Percentiles rank a stretch among this genome's conserved stretches.
Evolutionary conservation across 2,113 vertebrate genomes (phyloP).

Genomic region (Pomatorhinus ruficollis): DNA sequence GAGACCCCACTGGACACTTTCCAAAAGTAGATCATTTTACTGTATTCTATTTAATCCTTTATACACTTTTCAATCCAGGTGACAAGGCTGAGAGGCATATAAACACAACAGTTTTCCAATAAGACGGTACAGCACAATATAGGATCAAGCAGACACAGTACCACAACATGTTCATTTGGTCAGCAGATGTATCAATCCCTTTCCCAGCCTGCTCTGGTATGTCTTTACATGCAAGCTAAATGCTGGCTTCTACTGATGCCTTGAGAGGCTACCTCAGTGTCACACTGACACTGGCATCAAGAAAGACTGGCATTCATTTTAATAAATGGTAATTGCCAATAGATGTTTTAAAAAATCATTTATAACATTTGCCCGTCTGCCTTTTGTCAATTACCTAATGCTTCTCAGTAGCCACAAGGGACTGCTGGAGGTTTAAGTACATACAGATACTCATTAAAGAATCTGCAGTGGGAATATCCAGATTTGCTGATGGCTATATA

Average conservation of each 20-base stretch:
- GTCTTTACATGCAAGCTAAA: not conserved
- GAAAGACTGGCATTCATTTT: not conserved
- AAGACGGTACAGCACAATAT: conserved; percentile 32
- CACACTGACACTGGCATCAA: not conserved
- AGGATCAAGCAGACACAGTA: conserved; percentile 43
- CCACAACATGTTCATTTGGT: conserved; percentile 20
- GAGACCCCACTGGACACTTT: conserved; percentile 59
- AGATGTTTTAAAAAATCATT: not conserved
- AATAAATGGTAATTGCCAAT: not conserved
- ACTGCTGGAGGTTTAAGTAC: not conserved
- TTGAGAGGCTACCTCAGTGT: not conserved
- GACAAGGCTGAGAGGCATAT: conserved; percentile 62
- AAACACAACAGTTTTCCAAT: conserved; percentile 65
- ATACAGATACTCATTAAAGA: not conserved
- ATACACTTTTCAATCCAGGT: conserved; percentile 61
- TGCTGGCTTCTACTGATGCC: not conserved
- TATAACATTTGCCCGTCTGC: not conserved
- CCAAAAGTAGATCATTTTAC: conserved; percentile 59
- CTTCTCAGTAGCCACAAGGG: not conserved
- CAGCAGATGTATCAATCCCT: conserved; percentile 1
- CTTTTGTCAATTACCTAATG: not conserved
- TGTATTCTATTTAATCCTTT: conserved; percentile 64
- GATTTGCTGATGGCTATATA: not conserved
- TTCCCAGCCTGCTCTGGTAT: not conserved
- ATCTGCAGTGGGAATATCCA: not conserved